phyloP scores from a whole-genome alignment of 2,888 invertebrate species.

The Anodontia alba region DNA sequence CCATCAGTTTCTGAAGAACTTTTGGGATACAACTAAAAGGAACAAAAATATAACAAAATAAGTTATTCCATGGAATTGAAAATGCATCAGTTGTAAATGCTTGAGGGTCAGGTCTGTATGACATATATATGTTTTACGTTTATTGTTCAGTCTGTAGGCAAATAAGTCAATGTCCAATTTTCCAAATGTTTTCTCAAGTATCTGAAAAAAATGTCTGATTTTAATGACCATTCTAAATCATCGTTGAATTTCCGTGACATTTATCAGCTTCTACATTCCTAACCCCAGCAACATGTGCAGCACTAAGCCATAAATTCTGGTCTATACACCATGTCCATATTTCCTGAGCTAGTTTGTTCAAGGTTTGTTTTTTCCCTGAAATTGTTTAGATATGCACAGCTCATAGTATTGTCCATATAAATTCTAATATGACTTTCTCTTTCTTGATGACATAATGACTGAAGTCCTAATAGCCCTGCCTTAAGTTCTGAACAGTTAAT shows the following conservation, averaged over 20 bases:
- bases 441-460: neutral
- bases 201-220: neutral
- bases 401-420: neutral
- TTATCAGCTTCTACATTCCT: neutral
- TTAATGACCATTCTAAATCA: neutral
- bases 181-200: neutral
- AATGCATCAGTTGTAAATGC: neutral
- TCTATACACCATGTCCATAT: neutral
- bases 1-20: neutral
- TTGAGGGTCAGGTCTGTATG: neutral
- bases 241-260: neutral
- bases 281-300: neutral
- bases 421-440: neutral
- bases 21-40: neutral
- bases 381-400: neutral
- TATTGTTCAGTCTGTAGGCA: neutral
- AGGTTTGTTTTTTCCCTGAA: neutral
- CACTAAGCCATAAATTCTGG: neutral
- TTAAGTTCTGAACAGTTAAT: conserved; percentile 45
- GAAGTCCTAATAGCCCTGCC: neutral
- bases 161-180: neutral
- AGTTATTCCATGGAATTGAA: neutral
- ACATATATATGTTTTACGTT: neutral
- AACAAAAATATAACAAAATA: neutral
- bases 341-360: neutral